Evolutionary conservation across 1,140 invertebrate genomes (phyloP).

Genomic region (Pseudachorutes palmiensis): DNA sequence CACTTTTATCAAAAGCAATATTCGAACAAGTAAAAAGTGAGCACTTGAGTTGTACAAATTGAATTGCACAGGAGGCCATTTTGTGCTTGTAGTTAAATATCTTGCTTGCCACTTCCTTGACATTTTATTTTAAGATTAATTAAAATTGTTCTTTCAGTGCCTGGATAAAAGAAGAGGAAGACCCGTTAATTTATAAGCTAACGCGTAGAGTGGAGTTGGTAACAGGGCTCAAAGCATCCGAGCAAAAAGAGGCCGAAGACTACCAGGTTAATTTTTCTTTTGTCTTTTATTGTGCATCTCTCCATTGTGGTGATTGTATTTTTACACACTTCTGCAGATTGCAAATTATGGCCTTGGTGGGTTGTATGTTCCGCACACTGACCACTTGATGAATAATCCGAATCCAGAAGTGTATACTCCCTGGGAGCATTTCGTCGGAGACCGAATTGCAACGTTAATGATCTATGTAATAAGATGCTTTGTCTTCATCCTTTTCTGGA

Average conservation of each 20-base stretch:
- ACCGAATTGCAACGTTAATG: constrained; percentile 52
- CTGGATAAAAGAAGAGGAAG: constrained; percentile 38
- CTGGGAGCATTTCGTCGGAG: constrained; percentile 44
- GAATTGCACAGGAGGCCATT: not conserved
- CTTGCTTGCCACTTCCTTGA: not conserved
- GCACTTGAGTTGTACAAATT: constrained; percentile 4
- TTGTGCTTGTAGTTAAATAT: not conserved
- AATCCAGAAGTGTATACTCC: constrained; percentile 40
- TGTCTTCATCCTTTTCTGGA: no score
- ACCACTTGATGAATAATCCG: constrained; percentile 46
- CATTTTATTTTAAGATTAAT: not conserved
- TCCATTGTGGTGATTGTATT: not conserved
- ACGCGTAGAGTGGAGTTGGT: constrained; percentile 38
- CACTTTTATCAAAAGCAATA: constrained; percentile 37
- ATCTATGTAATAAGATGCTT: constrained; percentile 49
- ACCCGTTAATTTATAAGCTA: constrained; percentile 34
- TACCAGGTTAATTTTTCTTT: constrained; percentile 41
- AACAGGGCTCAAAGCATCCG: constrained; percentile 38
- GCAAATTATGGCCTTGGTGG: constrained; percentile 59
- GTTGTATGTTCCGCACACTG: constrained; percentile 57
- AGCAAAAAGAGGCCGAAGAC: constrained; percentile 38
- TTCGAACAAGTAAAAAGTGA: constrained; percentile 40
- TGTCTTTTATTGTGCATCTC: not conserved
- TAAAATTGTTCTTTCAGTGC: constrained; percentile 32
- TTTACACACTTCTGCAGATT: constrained; percentile 39